Evolutionary conservation across 1,140 invertebrate genomes (phyloP), one percentile per base, ranked within the genome.

Genomic region (Lepidostoma basale): DNA sequence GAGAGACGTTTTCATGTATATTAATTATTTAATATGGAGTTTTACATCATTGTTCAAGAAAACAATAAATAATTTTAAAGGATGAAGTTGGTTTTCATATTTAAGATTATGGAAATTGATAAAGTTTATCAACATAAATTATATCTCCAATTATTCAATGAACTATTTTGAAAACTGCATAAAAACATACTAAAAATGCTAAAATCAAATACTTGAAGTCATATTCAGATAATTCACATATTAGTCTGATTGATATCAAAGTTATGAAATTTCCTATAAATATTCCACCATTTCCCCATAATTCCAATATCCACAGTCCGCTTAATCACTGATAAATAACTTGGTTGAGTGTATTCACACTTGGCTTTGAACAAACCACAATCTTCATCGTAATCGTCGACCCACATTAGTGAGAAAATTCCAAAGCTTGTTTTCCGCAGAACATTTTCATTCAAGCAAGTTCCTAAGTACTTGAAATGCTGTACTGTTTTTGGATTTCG

Each of bases 171-270:
- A n/a, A n/a, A n/a, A n/a, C n/a, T n/a, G n/a, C n/a, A n/a, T n/a
- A n/a, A n/a, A n/a, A n/a, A n/a, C n/a, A n/a, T n/a, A n/a, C n/a
- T n/a, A n/a, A n/a, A n/a, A n/a, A n/a, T n/a, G n/a, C n/a, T n/a
- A n/a, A n/a, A n/a, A n/a, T n/a, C n/a, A n/a, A n/a, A n/a, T n/a
- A n/a, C n/a, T n/a, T n/a, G n/a, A n/a, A n/a, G n/a, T n/a, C n/a
- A n/a, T n/a, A n/a, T n/a, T n/a, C n/a, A n/a, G n/a, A n/a, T n/a
- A n/a, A n/a, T n/a, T n/a, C n/a, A n/a, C n/a, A n/a, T n/a, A n/a
- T n/a, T n/a, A n/a, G n/a, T n/a, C n/a, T n/a, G n/a, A 54, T 93
- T 93, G 8, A 93, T 79, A 84, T 94, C 92, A 84, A 88, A 94
- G 78, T 94, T 88, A 47, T 78, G 81, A 86, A 92, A 92, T 76